Evolutionary conservation across 2,888 invertebrate genomes (phyloP), one percentile per base, ranked within the genome.

Genomic region (Choristoneura rosaceana): DNA sequence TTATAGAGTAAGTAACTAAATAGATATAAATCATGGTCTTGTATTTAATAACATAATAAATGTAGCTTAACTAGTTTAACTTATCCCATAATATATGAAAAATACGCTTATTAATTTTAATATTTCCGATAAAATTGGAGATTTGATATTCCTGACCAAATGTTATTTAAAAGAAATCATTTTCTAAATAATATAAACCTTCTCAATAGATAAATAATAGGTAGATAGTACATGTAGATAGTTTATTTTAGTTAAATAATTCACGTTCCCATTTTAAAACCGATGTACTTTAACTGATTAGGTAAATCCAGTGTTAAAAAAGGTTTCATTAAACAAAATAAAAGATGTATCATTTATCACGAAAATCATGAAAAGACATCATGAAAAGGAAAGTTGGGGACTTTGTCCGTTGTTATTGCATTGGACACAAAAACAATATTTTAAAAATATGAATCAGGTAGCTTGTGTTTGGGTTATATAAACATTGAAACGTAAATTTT

Each of bases 91-190:
- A 67, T 67, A 71, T 71, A 92, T 92, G 87, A 92, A 90, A 89
- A 90, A 92, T 93, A 94, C 94, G 94, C 94, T 94, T 94, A 94
- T 93, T 94, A 94, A 93, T 93, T 93, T 93, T 93, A 93, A 93
- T 91, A 85, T 91, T 91, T 93, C 93, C 92, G 93, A 93, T 93
- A 81, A 89, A 90, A 94, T 92, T 92, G 92, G 93, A 87, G 84
- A 91, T 82, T 91, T 90, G 91, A 93, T 93, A 94, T 92, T 93
- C 89, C 90, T 89, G 93, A 94, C 93, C 94, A 93, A 93, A 89
- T 89, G 90, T 91, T 92, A 91, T 90, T 88, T 87, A 87, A 88
- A 77, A 77, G 84, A 89, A 90, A 88, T 88, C 87, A 86, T 89
- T 89, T 90, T 91, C 88, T 89, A 89, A 84, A 85, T 85, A 82